A percentile compares a stretch with the other conserved stretches of the same genome.
These are phyloP conservation scores for Clinocottus analis DNA, from an alignment of 2,113 vertebrate species.

Conservation along the genomic window DNA sequence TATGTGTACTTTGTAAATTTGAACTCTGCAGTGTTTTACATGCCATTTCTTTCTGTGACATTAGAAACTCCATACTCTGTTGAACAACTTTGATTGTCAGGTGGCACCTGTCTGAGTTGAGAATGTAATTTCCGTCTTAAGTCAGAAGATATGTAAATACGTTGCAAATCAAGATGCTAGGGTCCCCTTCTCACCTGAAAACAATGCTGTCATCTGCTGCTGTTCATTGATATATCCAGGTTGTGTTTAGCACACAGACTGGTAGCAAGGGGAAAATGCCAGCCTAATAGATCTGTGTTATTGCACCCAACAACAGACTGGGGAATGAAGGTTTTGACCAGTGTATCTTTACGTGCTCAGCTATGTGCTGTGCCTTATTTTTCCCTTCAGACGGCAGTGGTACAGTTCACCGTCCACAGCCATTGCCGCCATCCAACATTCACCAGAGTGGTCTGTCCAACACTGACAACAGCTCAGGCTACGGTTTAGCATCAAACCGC, in stretches of 20 bases:
- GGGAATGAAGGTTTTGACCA: background rate
- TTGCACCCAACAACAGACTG: background rate
- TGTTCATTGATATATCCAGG: background rate
- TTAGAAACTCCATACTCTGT: too few relatives aligned
- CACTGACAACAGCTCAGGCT: slow-evolving; percentile 86
- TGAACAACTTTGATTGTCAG: too few relatives aligned
- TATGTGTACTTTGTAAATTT: too few relatives aligned
- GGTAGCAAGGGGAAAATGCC: background rate
- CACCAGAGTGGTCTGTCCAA: slow-evolving; percentile 90
- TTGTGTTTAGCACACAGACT: background rate
- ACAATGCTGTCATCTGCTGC: background rate
- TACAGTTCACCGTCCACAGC: slow-evolving; percentile 95
- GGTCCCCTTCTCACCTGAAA: background rate
- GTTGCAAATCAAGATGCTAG: too few relatives aligned
- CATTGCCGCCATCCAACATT: slow-evolving; percentile 94
- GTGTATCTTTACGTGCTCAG: background rate
- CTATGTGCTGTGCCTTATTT: slow-evolving; percentile 10
- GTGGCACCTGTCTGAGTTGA: too few relatives aligned
- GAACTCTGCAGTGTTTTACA: too few relatives aligned
- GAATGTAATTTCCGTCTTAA: too few relatives aligned
- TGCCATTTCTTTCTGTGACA: too few relatives aligned
- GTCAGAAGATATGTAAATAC: too few relatives aligned
- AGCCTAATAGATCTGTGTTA: background rate
- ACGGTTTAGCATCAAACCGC: slow-evolving; percentile 87
- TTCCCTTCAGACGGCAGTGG: slow-evolving; percentile 85